Conservation (phyloP, 35 echinoderm and acorn worm species). For the Acanthaster planci region DNA sequence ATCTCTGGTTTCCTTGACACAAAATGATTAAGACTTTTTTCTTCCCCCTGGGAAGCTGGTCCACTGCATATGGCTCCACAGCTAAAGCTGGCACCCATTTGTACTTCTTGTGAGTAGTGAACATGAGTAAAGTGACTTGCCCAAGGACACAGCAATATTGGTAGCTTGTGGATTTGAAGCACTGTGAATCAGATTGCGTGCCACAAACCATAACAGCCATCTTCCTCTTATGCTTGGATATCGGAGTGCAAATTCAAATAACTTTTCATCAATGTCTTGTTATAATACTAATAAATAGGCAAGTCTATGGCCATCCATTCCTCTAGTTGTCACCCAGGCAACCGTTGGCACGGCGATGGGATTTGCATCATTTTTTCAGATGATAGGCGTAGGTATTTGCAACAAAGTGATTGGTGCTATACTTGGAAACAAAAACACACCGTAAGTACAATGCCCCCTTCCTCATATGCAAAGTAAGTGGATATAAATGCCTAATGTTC, state of each 20-base stretch:
- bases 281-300: conserved; percentile 59
- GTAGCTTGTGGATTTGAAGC: neutral
- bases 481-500: no score
- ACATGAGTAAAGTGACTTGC: neutral
- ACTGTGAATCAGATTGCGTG: neutral
- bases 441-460: no score
- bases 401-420: conserved; percentile 75
- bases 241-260: neutral
- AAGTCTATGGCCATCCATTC: conserved; percentile 84
- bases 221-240: neutral
- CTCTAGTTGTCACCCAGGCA: conserved; percentile 74
- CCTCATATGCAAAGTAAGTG: no score
- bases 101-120: neutral
- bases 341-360: conserved; percentile 87
- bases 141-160: neutral
- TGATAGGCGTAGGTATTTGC: conserved; percentile 81
- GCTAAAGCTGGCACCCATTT: neutral
- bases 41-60: no score
- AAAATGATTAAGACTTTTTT: no score
- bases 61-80: neutral
- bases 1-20: no score
- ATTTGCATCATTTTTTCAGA: conserved; percentile 70
- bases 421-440: neutral
- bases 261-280: neutral
- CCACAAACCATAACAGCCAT: neutral